phyloP scores from a whole-genome alignment of 2,888 invertebrate genomes.

The Eupithecia dodoneata region DNA sequence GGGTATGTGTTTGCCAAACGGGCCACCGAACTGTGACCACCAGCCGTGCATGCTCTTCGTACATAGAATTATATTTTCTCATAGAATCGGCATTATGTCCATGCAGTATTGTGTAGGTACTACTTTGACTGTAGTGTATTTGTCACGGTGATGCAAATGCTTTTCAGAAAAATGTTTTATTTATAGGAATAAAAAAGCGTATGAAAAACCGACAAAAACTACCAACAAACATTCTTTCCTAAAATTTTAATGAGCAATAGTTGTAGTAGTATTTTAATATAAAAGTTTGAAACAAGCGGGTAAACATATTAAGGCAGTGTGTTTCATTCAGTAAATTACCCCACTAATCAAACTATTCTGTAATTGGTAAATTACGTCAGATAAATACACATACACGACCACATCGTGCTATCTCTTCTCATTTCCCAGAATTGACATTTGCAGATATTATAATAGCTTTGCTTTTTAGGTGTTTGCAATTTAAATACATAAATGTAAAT shows the following conservation, averaged over 20 bases:
- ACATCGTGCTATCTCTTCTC: background rate
- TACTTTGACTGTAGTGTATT: background rate
- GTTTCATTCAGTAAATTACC: background rate
- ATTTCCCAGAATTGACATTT: background rate
- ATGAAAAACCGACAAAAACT: too few relatives aligned
- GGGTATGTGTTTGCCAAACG: constrained; percentile 49
- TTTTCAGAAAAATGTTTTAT: background rate
- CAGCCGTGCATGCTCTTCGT: constrained; percentile 30
- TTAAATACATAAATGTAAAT: background rate
- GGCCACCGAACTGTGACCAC: constrained; percentile 41
- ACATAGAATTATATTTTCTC: constrained; percentile 18
- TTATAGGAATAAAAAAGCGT: too few relatives aligned
- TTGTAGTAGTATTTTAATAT: background rate
- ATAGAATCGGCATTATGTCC: constrained; percentile 15
- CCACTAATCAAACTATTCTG: constrained; percentile 12
- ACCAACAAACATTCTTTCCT: background rate
- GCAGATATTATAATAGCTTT: background rate
- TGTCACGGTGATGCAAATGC: background rate
- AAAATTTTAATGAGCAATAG: background rate
- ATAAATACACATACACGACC: background rate
- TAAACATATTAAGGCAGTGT: background rate
- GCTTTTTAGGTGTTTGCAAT: background rate
- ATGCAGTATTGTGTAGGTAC: background rate
- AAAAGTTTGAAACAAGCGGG: background rate
- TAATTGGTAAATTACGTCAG: constrained; percentile 16